Conservation (phyloP, 2,113 vertebrate species). For the Gambusia affinis region DNA sequence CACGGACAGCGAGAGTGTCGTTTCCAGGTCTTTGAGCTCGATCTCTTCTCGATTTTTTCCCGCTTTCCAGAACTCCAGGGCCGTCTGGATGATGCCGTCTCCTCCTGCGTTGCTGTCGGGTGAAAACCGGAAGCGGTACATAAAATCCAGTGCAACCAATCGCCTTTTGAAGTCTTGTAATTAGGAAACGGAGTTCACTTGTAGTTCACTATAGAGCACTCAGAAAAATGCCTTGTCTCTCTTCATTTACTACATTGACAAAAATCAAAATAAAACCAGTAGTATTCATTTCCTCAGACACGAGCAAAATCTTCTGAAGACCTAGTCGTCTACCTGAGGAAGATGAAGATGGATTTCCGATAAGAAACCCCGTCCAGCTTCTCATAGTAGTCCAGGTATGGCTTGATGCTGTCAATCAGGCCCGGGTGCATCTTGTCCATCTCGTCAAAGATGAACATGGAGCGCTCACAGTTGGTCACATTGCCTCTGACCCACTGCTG, state of each 20-base stretch:
- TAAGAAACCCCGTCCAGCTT: conserved; percentile 89
- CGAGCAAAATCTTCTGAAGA: background rate
- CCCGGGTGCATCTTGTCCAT: conserved; percentile 95
- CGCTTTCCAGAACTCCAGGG: conserved; percentile 87
- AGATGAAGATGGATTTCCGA: conserved; percentile 91
- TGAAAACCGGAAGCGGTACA: background rate
- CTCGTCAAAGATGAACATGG: conserved; percentile 95
- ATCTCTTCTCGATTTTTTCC: conserved; percentile 87
- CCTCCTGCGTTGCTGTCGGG: conserved; percentile 89
- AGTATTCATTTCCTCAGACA: background rate
- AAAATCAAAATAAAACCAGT: background rate
- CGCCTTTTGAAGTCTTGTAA: no score
- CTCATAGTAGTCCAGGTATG: conserved; percentile 90
- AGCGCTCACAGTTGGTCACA: conserved; percentile 83
- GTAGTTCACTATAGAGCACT: no score
- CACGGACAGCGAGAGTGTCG: conserved; percentile 79
- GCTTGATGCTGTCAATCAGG: conserved; percentile 92
- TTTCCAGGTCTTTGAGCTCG: conserved; percentile 87
- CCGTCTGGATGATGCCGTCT: conserved; percentile 83
- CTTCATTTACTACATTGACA: no score
- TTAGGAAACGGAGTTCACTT: no score
- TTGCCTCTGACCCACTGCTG: conserved; percentile 92
- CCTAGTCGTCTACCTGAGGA: conserved; percentile 87
- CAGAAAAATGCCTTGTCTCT: no score
- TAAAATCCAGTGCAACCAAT: no score